phyloP scores from a whole-genome alignment of 2,888 invertebrate genomes.

The Gryllus longicercus region DNA sequence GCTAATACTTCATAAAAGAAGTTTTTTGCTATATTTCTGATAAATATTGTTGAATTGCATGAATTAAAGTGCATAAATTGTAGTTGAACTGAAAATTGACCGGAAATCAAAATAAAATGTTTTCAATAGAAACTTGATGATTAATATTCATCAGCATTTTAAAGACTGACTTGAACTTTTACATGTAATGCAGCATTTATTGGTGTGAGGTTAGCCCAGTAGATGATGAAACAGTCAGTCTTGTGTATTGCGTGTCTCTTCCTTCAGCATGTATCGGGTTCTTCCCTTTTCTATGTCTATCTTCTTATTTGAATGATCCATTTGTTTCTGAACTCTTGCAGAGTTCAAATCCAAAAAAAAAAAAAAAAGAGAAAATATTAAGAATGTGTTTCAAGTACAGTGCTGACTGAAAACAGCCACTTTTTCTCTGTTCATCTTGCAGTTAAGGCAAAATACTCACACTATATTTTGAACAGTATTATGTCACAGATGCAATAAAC shows the following conservation, averaged over 20 bases:
- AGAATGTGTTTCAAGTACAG: too few species aligned
- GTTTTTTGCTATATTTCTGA: background rate
- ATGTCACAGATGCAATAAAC: slow-evolving; percentile 17
- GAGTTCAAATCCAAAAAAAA: background rate
- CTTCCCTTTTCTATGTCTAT: background rate
- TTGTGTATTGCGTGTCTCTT: background rate
- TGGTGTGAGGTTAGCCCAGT: background rate
- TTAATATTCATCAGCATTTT: background rate
- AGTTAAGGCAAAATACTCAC: background rate
- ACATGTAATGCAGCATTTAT: background rate
- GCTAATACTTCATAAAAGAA: background rate
- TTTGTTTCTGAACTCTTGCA: background rate
- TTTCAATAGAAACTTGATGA: background rate
- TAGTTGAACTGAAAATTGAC: background rate
- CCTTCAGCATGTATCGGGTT: background rate
- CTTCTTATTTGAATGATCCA: background rate
- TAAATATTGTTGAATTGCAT: slow-evolving; percentile 8
- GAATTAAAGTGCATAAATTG: background rate
- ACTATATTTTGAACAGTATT: background rate
- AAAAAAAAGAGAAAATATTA: too few species aligned
- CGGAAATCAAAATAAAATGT: background rate
- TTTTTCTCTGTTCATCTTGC: background rate
- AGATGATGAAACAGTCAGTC: background rate
- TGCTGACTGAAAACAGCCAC: too few species aligned
- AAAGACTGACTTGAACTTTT: background rate